Base-by-base conservation (phyloP, 2,888 invertebrate species). In the Mythimna pallens region DNA sequence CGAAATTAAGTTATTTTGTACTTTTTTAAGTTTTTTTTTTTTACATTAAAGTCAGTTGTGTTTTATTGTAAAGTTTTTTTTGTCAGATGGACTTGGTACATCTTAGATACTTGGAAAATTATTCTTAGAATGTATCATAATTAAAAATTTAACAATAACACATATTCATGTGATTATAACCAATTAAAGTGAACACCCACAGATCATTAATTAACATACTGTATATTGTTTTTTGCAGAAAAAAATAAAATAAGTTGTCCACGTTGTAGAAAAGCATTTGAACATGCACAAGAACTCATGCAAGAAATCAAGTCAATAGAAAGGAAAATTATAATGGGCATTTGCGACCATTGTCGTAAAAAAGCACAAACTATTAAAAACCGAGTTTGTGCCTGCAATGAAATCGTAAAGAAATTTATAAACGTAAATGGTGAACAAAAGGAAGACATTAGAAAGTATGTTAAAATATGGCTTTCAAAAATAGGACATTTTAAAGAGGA, bases 291-390 rank as follows among this genome's bases (percentile, higher is more conserved):
- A 78, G 87, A 86, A 70, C 80, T 92, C 64, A 75, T 92, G 58
- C 81, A 85, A 76, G 88, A 83, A 75, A 71, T 90, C 57, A 82
- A 88, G 57, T 80, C 76, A 50, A 83, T 92, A 70, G 84, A 89
- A 57, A 89, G 80, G 82, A 89, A 89, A 17, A 84, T 86, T 74
- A 82, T 92, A n/a, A 83, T 89, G 69, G 89, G 91, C 54, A 83
- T 94, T 74, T 95, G 94, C 76, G 87, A 92, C 52, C 91, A 92
- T 76, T 95, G 95, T 82, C 88, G 79, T 66, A 75, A 70, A 12
- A 88, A 88, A 85, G 59, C 70, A 36, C 66, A 69, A 68, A 65
- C 68, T 55, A 70, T 14, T 10, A 65, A 67, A 50, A 85, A 88
- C 83, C 74, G 91, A 87, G 89, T 94, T 89, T 64, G 86, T 86